Evolutionary conservation across 2,797 vertebrate genomes (phyloP), one percentile per base, ranked within the genome.

Genomic region (Pipistrellus kuhlii): DNA sequence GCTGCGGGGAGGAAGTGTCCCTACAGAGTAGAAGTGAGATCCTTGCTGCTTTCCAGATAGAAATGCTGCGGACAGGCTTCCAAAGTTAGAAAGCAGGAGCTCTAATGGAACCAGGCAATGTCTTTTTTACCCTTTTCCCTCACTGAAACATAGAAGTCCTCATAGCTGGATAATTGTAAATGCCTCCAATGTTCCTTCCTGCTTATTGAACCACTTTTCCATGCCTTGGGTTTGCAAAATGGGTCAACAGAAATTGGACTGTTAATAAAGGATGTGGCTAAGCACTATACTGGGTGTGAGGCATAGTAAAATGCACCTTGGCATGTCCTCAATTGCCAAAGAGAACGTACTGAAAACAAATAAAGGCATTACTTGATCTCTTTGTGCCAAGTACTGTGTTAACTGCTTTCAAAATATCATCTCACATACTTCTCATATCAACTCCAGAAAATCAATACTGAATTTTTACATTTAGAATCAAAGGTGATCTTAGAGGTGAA

Each of bases 301-400:
- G 66, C 4, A 21, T 17, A 20, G n/a, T 38, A 78, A 90, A 91
- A 51, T 23, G 6, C 8, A 57, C 41, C 48, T 38, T 90, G 71
- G 3, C 3, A 51, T 86, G 90, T 82, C 32, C 8, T 88, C 55
- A 51, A 85, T 44, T 30, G 21, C 76, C 41, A 55, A 14, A 73
- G 46, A 86, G 57, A 96, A 95, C 57, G 62, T 59, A 48, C 21
- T 66, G 13, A 93, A 93, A 88, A 48, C n/a, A 64, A 75, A 90
- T 18, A 32, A 84, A 78, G 44, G 30, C 77, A 75, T 53, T 59
- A 46, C 46, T 57, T 53, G 41, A 23, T 48, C 15, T 84, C n/a
- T 77, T 23, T 48, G 12, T 69, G 51, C 72, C 77, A 95, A 90
- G 44, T 30, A 80, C 38, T 69, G 0, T 85, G 27, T 35, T 57